Percentiles rank a stretch among this genome's conserved stretches.
phyloP scores from a whole-genome alignment of 35 echinoderm and acorn worm species.

The Ophioderma brevispina region DNA sequence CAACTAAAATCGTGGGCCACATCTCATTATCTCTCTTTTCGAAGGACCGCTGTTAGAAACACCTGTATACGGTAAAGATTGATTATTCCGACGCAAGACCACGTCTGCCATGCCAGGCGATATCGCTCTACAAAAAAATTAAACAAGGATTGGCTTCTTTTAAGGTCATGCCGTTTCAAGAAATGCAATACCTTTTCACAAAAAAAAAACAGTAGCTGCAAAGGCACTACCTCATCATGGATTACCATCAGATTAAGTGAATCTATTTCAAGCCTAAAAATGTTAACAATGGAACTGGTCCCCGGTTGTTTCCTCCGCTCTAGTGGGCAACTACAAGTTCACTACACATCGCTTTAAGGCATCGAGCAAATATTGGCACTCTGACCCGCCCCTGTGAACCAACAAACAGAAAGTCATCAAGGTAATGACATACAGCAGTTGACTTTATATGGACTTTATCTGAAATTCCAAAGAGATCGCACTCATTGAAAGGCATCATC shows the following conservation, averaged over 20 bases:
- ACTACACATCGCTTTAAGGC: too few relatives aligned
- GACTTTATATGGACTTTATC: too few relatives aligned
- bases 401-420: too few relatives aligned
- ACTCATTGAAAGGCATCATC: too few relatives aligned
- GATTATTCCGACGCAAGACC: constrained; percentile 5
- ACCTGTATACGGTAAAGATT: not conserved
- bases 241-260: not conserved
- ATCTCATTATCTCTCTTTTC: not conserved
- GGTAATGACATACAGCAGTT: too few relatives aligned
- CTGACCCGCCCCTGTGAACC: too few relatives aligned
- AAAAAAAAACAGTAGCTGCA: too few relatives aligned
- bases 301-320: constrained; percentile 34
- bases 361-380: too few relatives aligned
- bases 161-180: too few relatives aligned
- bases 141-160: not conserved
- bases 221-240: not conserved
- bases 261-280: not conserved
- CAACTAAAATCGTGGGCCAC: not conserved
- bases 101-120: not conserved
- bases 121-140: not conserved
- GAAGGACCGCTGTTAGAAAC: not conserved
- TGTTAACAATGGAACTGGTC: not conserved
- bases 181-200: not conserved
- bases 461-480: too few relatives aligned
- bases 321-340: constrained; percentile 27